Base-by-base conservation (phyloP, 2,888 invertebrate species). In the Polydrusus cervinus region DNA sequence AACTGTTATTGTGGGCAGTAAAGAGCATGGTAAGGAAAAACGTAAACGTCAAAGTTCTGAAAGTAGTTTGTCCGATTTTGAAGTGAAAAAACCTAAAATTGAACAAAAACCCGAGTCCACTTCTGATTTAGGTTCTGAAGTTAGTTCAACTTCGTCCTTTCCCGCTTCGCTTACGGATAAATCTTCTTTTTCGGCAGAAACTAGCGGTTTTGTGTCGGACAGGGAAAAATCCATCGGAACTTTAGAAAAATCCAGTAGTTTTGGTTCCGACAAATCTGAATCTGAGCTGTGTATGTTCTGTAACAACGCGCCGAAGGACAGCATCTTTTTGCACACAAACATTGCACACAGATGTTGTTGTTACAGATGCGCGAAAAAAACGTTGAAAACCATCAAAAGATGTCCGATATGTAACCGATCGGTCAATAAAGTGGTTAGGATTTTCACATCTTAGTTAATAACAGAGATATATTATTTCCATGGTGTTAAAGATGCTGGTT, bases 361-460 rank as follows among this genome's bases (percentile, higher is more conserved):
- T 81, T 93, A 93, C 80, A 89, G 89, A 69, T 93, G 93, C 84
- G 92, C 93, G 0, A 88, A 91, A 51, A 91, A 90, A 81, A 91
- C 92, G 0, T 92, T 93, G 91, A 88, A 88, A 13, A 89, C 88
- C 38, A 89, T 89, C 0, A 91, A 90, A 80, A 86, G 91, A 30
- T 93, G 93, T 83, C 93, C 93, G 0, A 88, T 92, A 1, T 93
- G 93, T 82, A 93, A 93, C 80, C 88, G 92, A 74, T 90, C 90
- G 86, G 91, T 92, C 6, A 91, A 90, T 79, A 92, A 92, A 82
- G 91, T 93, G 0, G 84, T 92, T 68, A 91, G 89, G 82, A 90
- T 91, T 14, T 91, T 91, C 72, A 82, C 81, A 13, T 78, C 81
- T 18, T 83, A 82, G 74, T 51, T 62, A 53, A 30, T 1, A n/a